phyloP scores from a whole-genome alignment of 2,888 invertebrate genomes.

The Sthenelais limicola region DNA sequence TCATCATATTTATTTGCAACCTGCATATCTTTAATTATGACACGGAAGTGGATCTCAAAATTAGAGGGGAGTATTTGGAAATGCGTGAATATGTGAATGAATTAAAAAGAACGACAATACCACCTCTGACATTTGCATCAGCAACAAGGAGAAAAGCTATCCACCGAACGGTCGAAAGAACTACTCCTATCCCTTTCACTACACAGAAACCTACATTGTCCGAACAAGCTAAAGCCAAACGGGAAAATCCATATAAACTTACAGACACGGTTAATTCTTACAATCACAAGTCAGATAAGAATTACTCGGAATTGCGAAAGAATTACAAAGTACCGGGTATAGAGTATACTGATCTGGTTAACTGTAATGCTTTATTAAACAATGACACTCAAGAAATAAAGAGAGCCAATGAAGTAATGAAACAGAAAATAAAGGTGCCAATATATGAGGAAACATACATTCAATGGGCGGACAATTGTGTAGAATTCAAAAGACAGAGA shows the following conservation, averaged over 20 bases:
- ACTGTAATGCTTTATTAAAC: constrained; percentile 56
- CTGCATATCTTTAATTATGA: too few species aligned
- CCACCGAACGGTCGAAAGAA: too few species aligned
- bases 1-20: too few species aligned
- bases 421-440: constrained; percentile 46
- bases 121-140: too few species aligned
- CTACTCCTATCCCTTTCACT: too few species aligned
- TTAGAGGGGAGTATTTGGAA: too few species aligned
- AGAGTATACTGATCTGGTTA: constrained; percentile 42
- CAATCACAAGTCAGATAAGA: not conserved
- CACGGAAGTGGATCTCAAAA: too few species aligned
- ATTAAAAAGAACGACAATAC: too few species aligned
- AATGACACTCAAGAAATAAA: constrained; percentile 53
- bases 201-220: too few species aligned
- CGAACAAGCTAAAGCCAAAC: too few species aligned
- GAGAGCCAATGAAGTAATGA: constrained; percentile 50
- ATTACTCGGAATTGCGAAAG: constrained; percentile 6
- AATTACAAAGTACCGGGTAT: constrained; percentile 46
- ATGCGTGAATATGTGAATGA: too few species aligned
- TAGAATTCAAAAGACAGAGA: constrained; percentile 50
- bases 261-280: not conserved
- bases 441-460: constrained; percentile 56
- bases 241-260: constrained; percentile 6
- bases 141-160: too few species aligned
- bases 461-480: constrained; percentile 57